Conservation (phyloP, 1,140 invertebrate species). For the Drosophila nasuta region DNA sequence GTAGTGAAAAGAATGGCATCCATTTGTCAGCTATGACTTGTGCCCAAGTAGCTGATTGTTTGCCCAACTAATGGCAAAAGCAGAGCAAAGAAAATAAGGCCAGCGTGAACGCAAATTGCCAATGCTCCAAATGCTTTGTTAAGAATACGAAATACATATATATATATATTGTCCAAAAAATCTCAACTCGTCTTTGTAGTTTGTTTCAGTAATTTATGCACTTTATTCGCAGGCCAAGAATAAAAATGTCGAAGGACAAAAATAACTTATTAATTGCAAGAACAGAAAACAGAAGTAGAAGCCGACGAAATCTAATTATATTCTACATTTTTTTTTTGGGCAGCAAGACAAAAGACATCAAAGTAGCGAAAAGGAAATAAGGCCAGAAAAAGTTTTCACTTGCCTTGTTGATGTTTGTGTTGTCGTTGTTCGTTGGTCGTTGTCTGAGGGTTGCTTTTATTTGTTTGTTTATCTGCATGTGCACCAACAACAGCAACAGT, state of each 20-base stretch:
- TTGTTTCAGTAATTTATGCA: constrained; percentile 35
- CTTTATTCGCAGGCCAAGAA: constrained; percentile 27
- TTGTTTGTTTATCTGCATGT: constrained; percentile 50
- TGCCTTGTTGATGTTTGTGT: constrained; percentile 56
- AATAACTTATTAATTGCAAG: constrained; percentile 62
- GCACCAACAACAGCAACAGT: constrained; percentile 18
- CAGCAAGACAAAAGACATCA: constrained; percentile 15
- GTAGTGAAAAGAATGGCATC: not conserved
- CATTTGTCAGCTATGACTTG: not conserved
- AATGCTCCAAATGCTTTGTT: constrained; percentile 44
- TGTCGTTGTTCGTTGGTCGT: constrained; percentile 9
- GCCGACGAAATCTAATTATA: constrained; percentile 52
- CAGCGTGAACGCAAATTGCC: constrained; percentile 55
- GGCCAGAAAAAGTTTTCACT: constrained; percentile 34
- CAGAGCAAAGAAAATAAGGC: constrained; percentile 16
- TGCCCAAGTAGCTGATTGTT: constrained; percentile 64
- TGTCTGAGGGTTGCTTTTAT: constrained; percentile 6
- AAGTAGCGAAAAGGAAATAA: constrained; percentile 11
- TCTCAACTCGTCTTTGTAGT: constrained; percentile 7
- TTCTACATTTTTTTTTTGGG: constrained; percentile 11
- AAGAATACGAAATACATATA: constrained; percentile 6
- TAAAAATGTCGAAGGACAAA: constrained; percentile 12
- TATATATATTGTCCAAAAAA: not conserved
- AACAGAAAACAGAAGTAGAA: not conserved
- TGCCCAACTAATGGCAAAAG: constrained; percentile 71